phyloP scores from a whole-genome alignment of 2,888 invertebrate species.

The Venusia cambrica region DNA sequence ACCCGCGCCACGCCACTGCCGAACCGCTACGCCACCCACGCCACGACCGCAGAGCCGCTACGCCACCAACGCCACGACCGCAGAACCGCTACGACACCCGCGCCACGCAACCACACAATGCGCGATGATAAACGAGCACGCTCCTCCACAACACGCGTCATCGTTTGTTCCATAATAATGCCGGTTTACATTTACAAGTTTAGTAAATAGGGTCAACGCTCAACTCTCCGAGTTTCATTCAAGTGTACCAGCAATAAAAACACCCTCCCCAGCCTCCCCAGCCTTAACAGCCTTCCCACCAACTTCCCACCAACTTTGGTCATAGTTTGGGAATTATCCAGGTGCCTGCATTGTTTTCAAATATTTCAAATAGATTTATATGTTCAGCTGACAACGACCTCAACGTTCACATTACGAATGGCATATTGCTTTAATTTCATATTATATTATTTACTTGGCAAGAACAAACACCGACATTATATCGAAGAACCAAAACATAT shows the following conservation, averaged over 20 bases:
- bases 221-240: slow-evolving; percentile 17
- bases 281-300: neutral
- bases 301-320: slow-evolving; percentile 1
- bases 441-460: too few relatives aligned
- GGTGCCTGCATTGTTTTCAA: slow-evolving; percentile 16
- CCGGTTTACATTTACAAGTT: slow-evolving; percentile 18
- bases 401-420: too few relatives aligned
- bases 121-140: neutral
- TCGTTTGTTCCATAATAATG: slow-evolving; percentile 13
- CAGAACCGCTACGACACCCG: neutral
- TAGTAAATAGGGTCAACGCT: slow-evolving; percentile 19
- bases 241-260: slow-evolving; percentile 21
- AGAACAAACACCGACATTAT: too few relatives aligned
- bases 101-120: neutral
- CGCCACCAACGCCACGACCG: too few relatives aligned
- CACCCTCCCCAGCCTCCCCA: slow-evolving; percentile 1
- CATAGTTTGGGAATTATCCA: slow-evolving; percentile 11
- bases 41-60: too few relatives aligned
- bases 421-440: too few relatives aligned
- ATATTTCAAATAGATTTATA: slow-evolving; percentile 20
- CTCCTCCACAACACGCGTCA: neutral
- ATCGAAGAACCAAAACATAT: too few relatives aligned
- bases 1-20: too few relatives aligned
- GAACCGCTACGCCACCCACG: too few relatives aligned
- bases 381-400: too few relatives aligned